Conservation (phyloP, 1,140 invertebrate species). For the Bacillus rossius region DNA sequence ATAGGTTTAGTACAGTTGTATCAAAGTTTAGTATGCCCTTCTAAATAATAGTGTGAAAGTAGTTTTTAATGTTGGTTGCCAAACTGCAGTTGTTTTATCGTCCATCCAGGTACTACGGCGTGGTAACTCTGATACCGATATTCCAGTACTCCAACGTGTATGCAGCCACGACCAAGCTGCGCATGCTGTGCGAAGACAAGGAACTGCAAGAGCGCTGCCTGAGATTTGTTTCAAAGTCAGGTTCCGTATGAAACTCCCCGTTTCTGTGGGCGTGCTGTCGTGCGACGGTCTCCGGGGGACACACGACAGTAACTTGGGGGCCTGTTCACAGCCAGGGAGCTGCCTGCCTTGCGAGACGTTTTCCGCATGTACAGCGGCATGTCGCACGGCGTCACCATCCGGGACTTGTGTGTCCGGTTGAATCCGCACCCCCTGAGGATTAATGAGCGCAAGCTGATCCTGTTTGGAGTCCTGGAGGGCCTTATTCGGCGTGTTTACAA, state of each 20-base stretch:
- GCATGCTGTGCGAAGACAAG: constrained; percentile 59
- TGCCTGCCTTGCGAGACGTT: constrained; percentile 66
- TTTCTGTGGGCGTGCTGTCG: background rate
- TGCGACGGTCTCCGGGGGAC: background rate
- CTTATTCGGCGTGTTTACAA: constrained; percentile 80
- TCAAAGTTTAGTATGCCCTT: background rate
- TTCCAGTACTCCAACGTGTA: constrained; percentile 95
- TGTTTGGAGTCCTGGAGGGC: constrained; percentile 84
- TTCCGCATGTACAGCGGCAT: constrained; percentile 76
- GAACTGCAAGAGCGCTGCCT: constrained; percentile 71
- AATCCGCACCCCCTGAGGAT: constrained; percentile 68
- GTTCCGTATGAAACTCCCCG: constrained; percentile 32
- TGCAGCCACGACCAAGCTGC: constrained; percentile 76
- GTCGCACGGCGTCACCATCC: constrained; percentile 78
- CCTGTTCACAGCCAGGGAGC: constrained; percentile 42
- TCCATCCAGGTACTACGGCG: constrained; percentile 58
- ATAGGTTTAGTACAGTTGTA: background rate
- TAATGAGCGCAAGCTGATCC: constrained; percentile 81
- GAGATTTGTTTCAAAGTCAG: constrained; percentile 58
- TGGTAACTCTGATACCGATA: constrained; percentile 79
- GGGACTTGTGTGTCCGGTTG: constrained; percentile 74
- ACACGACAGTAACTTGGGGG: background rate
- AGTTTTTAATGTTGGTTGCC: no score
- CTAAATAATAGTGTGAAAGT: no score
- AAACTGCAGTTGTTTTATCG: background rate